Base-by-base conservation (phyloP, 2,888 invertebrate species). In the Cheilosia scutellata region DNA sequence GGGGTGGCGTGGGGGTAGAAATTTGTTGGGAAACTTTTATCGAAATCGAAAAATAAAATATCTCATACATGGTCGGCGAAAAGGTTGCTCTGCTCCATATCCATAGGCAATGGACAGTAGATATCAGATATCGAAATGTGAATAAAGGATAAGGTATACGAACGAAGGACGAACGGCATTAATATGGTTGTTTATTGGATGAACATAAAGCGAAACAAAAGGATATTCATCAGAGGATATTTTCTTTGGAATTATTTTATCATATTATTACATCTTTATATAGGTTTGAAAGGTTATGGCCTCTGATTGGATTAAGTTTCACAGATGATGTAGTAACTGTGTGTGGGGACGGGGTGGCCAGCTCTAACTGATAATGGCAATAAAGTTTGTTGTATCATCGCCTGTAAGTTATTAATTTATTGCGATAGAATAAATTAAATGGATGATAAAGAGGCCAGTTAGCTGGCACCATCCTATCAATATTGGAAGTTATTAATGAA, bases 1-100 rank as follows among this genome's bases (percentile, higher is more conserved):
- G 37, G 16, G 78, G 55, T 16, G 47, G 5, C 11, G n/a, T 0
- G 25, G 0, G 27, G 20, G 9, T 9, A 6, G 11, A 57, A 68
- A 79, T 83, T 79, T 83, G 74, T 63, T 74, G 51, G 6, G 29
- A 78, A 84, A 84, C 70, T 84, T 84, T 79, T 79, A 79, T 84
- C 83, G 75, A 74, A 70, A 84, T 74, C 79, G 60, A 27, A 62
- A 53, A 33, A 71, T 70, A 71, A 82, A 82, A 84, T 84, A 84
- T 79, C 75, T 79, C 79, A 84, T 74, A 57, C 75, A 60, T 65
- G 79, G 40, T 57, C 33, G 40, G 47, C 63, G 63, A 58, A 70
- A 58, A 60, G 74, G 72, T 78, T 66, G 68, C 49, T 49, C 25
- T 25, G 27, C 25, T 51, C 42, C n/a, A n/a, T n/a, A 60, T 29